A percentile compares a stretch with the other conserved stretches of the same genome.
phyloP scores from a whole-genome alignment of 2,113 vertebrate genomes.

The Tetrax tetrax region DNA sequence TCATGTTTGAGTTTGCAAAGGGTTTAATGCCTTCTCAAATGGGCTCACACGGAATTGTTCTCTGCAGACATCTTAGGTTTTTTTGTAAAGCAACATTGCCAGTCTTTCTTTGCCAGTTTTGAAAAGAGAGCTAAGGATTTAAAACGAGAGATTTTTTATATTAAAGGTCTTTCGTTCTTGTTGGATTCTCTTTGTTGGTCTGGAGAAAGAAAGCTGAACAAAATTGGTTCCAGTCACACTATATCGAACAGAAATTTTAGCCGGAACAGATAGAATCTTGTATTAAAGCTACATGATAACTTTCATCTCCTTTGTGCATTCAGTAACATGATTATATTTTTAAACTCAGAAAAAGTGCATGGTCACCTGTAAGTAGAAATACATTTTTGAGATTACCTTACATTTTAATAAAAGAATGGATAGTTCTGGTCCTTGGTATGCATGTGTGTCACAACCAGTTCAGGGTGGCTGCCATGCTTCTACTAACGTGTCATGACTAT shows the following conservation, averaged over 20 bases:
- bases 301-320: background rate
- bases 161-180: background rate
- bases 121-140: background rate
- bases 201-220: background rate
- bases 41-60: background rate
- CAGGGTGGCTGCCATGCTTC: accelerated
- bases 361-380: background rate
- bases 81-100: background rate
- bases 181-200: background rate
- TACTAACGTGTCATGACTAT: background rate
- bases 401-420: background rate
- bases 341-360: background rate
- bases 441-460: background rate
- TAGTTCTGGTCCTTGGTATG: background rate
- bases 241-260: background rate
- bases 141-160: background rate
- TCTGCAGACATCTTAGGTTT: background rate
- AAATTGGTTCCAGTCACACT: background rate
- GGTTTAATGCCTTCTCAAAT: background rate
- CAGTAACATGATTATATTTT: background rate
- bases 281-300: background rate
- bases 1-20: background rate
- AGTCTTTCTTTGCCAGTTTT: background rate
- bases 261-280: background rate
- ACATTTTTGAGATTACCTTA: background rate